These are phyloP conservation scores for Taeniopygia guttata DNA, from an alignment of 2,797 vertebrate genomes.

Conservation along the genomic window DNA sequence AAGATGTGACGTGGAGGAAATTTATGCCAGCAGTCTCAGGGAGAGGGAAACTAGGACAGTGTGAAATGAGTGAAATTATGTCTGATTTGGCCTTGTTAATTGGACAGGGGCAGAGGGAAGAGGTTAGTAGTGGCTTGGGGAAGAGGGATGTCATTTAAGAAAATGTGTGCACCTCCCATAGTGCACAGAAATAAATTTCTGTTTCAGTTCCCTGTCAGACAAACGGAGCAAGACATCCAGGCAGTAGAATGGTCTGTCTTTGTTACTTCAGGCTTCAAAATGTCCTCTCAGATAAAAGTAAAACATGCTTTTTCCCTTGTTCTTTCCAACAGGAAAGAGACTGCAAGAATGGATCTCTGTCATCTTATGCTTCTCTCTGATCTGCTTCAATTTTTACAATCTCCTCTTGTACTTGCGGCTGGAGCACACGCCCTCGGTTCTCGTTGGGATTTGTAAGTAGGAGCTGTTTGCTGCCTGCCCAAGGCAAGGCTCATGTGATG, in stretches of 20 bases:
- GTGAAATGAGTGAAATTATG: neutral
- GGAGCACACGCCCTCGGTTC: constrained; percentile 84
- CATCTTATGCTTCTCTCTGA: constrained; percentile 90
- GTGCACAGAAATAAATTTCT: neutral
- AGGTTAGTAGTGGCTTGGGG: neutral
- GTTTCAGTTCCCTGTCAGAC: neutral
- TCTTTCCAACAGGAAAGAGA: constrained; percentile 83
- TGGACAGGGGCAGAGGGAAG: neutral
- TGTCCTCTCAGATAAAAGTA: neutral
- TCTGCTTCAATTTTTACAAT: constrained; percentile 90
- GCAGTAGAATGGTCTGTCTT: neutral
- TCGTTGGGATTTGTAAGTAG: constrained; percentile 86
- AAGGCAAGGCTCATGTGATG: neutral
- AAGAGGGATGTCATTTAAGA: neutral
- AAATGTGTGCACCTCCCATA: neutral
- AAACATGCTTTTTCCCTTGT: neutral
- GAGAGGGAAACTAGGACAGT: neutral
- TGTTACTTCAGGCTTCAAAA: neutral
- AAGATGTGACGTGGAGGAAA: neutral
- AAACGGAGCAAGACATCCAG: neutral
- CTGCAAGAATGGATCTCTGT: constrained; percentile 94
- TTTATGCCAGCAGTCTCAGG: neutral
- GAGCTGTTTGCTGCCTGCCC: neutral
- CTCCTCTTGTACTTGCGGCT: constrained; percentile 89
- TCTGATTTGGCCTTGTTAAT: neutral